These are phyloP conservation scores for Chascanopsetta lugubris DNA, from an alignment of 2,113 vertebrate species.

Conservation along the genomic window DNA sequence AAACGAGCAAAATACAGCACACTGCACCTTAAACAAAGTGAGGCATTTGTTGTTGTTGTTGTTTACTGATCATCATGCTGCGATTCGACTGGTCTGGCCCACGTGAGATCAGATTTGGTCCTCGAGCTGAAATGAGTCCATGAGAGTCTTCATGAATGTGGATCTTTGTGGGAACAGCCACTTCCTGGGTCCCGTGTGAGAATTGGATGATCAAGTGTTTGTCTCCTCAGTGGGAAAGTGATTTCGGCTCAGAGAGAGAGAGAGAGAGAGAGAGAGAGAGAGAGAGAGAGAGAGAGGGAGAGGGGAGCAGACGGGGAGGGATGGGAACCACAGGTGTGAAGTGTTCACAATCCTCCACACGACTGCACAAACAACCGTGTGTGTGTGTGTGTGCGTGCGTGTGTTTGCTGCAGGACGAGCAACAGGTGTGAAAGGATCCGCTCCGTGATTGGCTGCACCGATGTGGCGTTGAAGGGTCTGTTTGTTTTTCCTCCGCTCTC, in stretches of 20 bases:
- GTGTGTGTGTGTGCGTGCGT: constrained; percentile 58
- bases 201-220: constrained; percentile 39
- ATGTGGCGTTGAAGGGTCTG: constrained; percentile 20
- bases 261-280: too few relatives aligned
- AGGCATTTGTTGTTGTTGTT: too few relatives aligned
- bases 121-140: too few relatives aligned
- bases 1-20: too few relatives aligned
- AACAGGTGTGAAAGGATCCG: constrained; percentile 43
- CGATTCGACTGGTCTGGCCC: too few relatives aligned
- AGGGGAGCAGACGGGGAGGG: constrained; percentile 25
- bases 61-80: too few relatives aligned
- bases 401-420: constrained; percentile 36
- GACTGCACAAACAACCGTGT: constrained; percentile 55
- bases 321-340: constrained; percentile 60
- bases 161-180: constrained; percentile 34
- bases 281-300: constrained; percentile 25
- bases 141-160: constrained; percentile 26
- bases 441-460: constrained; percentile 15
- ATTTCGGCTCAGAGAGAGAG: constrained; percentile 25
- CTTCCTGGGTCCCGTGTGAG: constrained; percentile 32
- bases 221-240: constrained; percentile 41
- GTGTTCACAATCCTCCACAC: constrained; percentile 45
- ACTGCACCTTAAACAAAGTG: too few relatives aligned
- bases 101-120: too few relatives aligned
- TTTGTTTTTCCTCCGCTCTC: constrained; percentile 27